Conservation (phyloP, 2,113 vertebrate genomes). For the Procapra przewalskii region DNA sequence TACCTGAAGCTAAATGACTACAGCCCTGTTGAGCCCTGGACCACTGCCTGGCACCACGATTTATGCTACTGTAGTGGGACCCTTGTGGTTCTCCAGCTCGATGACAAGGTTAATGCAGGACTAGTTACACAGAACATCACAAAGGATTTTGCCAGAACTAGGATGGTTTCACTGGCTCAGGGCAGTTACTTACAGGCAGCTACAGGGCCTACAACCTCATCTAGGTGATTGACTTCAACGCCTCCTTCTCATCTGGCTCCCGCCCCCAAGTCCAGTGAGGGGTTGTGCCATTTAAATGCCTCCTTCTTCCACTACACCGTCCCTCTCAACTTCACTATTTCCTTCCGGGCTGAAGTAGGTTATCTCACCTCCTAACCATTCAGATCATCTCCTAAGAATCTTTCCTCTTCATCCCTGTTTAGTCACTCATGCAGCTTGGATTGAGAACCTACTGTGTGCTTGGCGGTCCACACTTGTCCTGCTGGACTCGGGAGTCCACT, state of each 20-base stretch:
- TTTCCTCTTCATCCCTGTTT: not conserved
- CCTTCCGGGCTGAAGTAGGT: not conserved
- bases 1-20: not conserved
- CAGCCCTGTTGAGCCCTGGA: no score
- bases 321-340: not conserved
- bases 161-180: not conserved
- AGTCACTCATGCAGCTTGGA: no score
- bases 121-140: no score
- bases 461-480: not conserved
- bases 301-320: not conserved
- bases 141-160: not conserved
- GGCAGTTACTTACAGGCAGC: not conserved
- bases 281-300: not conserved
- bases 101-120: not conserved
- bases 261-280: not conserved
- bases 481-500: not conserved
- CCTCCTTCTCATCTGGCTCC: not conserved
- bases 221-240: accelerated
- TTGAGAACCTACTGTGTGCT: not conserved
- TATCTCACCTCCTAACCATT: not conserved
- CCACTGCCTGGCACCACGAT: not conserved
- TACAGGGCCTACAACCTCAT: no score
- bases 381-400: not conserved
- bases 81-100: accelerated
- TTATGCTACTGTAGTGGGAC: not conserved